Conservation (phyloP, 1,140 invertebrate genomes). For the Drosophila elegans region DNA sequence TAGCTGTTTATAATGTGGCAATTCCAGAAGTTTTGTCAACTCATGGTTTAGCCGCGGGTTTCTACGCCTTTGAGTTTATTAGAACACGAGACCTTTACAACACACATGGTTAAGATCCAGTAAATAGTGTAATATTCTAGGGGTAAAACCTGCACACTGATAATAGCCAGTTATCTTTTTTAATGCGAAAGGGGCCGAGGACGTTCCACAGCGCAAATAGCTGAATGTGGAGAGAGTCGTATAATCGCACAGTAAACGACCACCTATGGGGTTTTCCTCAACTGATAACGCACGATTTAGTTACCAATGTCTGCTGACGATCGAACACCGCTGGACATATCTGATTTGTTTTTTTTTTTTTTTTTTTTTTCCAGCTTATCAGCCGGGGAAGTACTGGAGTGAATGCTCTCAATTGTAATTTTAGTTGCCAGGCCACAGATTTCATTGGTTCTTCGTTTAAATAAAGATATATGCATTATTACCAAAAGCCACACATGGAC, state of each 20-base stretch:
- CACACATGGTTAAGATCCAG: slow-evolving; percentile 25
- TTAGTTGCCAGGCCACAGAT: slow-evolving; percentile 38
- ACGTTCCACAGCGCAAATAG: slow-evolving; percentile 4
- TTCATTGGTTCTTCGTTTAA: slow-evolving; percentile 10
- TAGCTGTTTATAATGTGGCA: slow-evolving; percentile 6
- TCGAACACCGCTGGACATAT: slow-evolving; percentile 50
- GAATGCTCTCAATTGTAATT: slow-evolving; percentile 35
- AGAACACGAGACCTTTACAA: slow-evolving; percentile 17
- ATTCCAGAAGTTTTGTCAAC: slow-evolving; percentile 15
- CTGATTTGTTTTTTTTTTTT: slow-evolving; percentile 22
- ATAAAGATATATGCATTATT: slow-evolving; percentile 3
- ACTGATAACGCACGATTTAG: slow-evolving; percentile 56
- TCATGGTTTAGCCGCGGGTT: slow-evolving; percentile 16
- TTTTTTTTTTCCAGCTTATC: slow-evolving; percentile 30
- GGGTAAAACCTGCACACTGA: slow-evolving; percentile 38
- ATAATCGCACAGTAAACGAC: slow-evolving; percentile 70
- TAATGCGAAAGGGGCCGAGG: slow-evolving; percentile 12
- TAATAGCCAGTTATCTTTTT: slow-evolving; percentile 44
- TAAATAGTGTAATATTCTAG: slow-evolving; percentile 21
- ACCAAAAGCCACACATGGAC: slow-evolving; percentile 27
- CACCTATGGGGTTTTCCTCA: slow-evolving; percentile 69
- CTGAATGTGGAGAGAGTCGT: slow-evolving; percentile 8
- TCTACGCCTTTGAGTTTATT: slow-evolving; percentile 1
- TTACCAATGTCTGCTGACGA: slow-evolving; percentile 51
- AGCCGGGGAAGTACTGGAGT: slow-evolving; percentile 37